A percentile compares a stretch with the other conserved stretches of the same genome.
These are phyloP conservation scores for Scaptomyza polygonia DNA, from an alignment of 2,888 invertebrate genomes.

Conservation along the genomic window DNA sequence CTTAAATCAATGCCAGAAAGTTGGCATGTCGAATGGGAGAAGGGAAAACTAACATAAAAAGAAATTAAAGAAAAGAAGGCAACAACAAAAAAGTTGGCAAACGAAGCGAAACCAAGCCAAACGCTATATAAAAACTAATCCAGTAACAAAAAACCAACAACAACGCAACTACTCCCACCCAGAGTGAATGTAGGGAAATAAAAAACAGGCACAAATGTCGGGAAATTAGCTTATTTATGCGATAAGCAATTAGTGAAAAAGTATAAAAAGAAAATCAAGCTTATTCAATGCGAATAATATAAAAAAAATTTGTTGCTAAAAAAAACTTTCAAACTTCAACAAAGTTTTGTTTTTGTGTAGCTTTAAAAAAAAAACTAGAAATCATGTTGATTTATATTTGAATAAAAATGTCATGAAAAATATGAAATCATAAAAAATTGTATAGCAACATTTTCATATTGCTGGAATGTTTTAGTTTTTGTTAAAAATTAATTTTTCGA, in stretches of 20 bases:
- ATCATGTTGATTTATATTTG: no score
- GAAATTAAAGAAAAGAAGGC: constrained; percentile 12
- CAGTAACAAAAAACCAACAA: constrained; percentile 8
- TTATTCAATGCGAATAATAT: not conserved
- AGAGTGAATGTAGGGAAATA: constrained; percentile 36
- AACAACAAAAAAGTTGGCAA: constrained; percentile 13
- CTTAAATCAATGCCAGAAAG: constrained; percentile 46
- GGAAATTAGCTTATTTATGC: constrained; percentile 54
- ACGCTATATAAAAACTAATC: not conserved
- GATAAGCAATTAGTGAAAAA: constrained; percentile 14
- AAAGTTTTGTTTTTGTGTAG: no score
- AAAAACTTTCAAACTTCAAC: no score
- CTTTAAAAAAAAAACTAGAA: no score
- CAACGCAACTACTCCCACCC: constrained; percentile 22
- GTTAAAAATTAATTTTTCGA: no score
- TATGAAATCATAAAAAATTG: no score
- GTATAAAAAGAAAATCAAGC: not conserved
- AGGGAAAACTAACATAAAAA: constrained; percentile 23
- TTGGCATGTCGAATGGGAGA: constrained; percentile 27
- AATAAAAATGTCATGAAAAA: no score
- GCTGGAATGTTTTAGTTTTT: not conserved
- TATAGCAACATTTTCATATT: no score
- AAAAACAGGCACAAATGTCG: constrained; percentile 2
- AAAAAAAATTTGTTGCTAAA: not conserved
- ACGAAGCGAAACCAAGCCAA: constrained; percentile 22